Conservation (phyloP, 2,888 invertebrate genomes). For the Mythimna impura region DNA sequence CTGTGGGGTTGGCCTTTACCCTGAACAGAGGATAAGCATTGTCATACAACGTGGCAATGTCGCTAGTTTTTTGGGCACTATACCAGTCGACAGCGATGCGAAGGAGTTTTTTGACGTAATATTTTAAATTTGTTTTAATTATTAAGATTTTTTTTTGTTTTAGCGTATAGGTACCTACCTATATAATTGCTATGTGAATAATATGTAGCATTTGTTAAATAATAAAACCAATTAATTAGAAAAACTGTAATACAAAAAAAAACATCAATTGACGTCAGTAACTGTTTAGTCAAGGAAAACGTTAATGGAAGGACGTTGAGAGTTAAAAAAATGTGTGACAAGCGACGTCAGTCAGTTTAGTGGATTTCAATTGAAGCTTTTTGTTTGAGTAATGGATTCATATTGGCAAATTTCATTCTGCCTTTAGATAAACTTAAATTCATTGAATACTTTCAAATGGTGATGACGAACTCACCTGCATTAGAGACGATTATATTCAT, state of each 20-base stretch:
- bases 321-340: conserved; percentile 10
- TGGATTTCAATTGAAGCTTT: neutral
- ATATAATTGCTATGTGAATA: too few relatives aligned
- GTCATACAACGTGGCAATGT: too few relatives aligned
- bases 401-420: neutral
- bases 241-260: conserved; percentile 7
- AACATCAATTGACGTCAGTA: conserved; percentile 51
- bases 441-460: conserved; percentile 15
- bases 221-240: too few relatives aligned
- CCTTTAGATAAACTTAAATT: neutral
- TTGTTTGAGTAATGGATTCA: neutral
- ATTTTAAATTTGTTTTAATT: too few relatives aligned
- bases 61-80: too few relatives aligned
- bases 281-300: conserved; percentile 51
- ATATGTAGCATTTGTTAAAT: too few relatives aligned
- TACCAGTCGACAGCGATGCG: too few relatives aligned
- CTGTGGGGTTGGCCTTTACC: too few relatives aligned
- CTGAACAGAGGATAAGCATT: too few relatives aligned
- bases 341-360: neutral
- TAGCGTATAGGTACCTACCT: too few relatives aligned
- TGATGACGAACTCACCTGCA: neutral
- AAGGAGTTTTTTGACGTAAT: too few relatives aligned
- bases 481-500: conserved; percentile 9
- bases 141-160: too few relatives aligned
- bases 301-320: conserved; percentile 15